A percentile compares a stretch with the other conserved stretches of the same genome.
Conservation (phyloP, 2,888 invertebrate genomes). For the Timandra comae region DNA sequence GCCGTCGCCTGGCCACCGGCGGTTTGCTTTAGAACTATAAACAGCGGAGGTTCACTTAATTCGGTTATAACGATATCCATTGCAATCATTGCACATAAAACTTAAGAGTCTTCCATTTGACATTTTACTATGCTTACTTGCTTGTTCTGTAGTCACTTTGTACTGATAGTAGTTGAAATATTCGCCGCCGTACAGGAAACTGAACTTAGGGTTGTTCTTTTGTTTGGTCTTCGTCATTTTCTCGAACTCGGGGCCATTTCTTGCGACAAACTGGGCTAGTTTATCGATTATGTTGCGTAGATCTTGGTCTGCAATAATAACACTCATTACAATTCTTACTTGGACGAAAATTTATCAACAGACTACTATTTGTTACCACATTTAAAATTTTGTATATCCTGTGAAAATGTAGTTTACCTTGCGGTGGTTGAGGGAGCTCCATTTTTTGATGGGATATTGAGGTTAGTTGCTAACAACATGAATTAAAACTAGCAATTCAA, state of each 20-base stretch:
- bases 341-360: too few species aligned
- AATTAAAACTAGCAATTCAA: not conserved
- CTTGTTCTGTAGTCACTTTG: constrained; percentile 96
- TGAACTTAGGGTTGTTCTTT: constrained; percentile 97
- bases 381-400: too few species aligned
- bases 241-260: constrained; percentile 99
- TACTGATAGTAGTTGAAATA: constrained; percentile 97
- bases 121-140: constrained; percentile 82
- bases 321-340: too few species aligned
- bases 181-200: constrained; percentile 97
- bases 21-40: constrained; percentile 87
- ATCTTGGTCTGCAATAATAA: constrained; percentile 85
- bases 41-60: constrained; percentile 75
- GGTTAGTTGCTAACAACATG: constrained; percentile 38
- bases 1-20: constrained; percentile 73
- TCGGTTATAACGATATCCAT: constrained; percentile 56
- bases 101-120: constrained; percentile 44
- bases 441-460: constrained; percentile 50
- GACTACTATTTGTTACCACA: too few species aligned
- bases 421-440: constrained; percentile 78
- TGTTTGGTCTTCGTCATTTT: constrained; percentile 99
- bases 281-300: constrained; percentile 98
- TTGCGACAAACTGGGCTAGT: constrained; percentile 98
- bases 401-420: too few species aligned
- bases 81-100: constrained; percentile 59